Percentiles rank a stretch among this genome's conserved stretches.
Evolutionary conservation across 2,113 vertebrate species (phyloP).

Genomic region (Thunnus thynnus): DNA sequence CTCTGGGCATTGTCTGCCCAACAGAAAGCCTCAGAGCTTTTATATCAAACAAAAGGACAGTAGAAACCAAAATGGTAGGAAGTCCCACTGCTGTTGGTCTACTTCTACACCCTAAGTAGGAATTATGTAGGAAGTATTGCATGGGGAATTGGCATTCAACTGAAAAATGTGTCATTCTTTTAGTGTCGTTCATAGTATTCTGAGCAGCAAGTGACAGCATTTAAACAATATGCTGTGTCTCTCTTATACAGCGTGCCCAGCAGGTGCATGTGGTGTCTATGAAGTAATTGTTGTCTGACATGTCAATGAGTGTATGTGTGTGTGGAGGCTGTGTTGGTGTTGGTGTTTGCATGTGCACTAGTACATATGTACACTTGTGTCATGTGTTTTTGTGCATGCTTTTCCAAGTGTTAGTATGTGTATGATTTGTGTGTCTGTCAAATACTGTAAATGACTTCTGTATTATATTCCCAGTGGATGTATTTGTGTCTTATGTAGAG

Average conservation of each 20-base stretch:
- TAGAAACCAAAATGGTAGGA: slow-evolving; percentile 26
- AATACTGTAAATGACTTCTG: slow-evolving; percentile 77
- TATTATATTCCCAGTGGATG: slow-evolving; percentile 67
- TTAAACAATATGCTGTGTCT: slow-evolving; percentile 36
- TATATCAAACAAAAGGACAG: slow-evolving; percentile 8
- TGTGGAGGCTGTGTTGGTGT: not conserved
- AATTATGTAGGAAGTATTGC: not conserved
- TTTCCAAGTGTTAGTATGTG: slow-evolving; percentile 40
- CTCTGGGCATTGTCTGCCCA: slow-evolving; percentile 58
- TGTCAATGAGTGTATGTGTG: not conserved
- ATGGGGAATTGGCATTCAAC: not conserved
- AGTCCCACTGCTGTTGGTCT: slow-evolving; percentile 36
- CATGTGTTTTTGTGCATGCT: slow-evolving; percentile 29
- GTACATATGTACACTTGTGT: slow-evolving; percentile 15
- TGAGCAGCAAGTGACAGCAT: slow-evolving; percentile 38
- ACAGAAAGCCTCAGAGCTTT: slow-evolving; percentile 50
- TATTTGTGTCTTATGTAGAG: slow-evolving; percentile 61
- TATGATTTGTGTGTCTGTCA: slow-evolving; percentile 31
- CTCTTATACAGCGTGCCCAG: slow-evolving; percentile 28
- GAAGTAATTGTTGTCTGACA: slow-evolving; percentile 39
- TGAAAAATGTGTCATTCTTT: slow-evolving; percentile 18
- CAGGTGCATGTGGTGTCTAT: slow-evolving; percentile 53
- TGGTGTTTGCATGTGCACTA: slow-evolving; percentile 11
- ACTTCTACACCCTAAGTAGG: slow-evolving; percentile 16
- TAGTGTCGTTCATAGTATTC: slow-evolving; percentile 43